These are phyloP conservation scores for Pteromalus puparum DNA, from an alignment of 1,140 invertebrate genomes.

Conservation along the genomic window DNA sequence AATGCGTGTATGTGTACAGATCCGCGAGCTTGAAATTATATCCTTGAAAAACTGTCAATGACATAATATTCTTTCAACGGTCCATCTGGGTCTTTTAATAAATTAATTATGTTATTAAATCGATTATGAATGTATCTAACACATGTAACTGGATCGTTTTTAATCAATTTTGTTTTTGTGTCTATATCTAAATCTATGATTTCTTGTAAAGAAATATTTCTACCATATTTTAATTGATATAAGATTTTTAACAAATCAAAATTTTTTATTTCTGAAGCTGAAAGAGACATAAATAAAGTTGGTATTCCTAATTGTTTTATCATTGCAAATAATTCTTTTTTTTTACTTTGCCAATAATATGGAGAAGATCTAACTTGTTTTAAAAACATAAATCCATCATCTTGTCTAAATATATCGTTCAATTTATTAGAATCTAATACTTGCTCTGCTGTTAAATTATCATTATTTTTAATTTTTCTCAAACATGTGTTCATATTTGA, in stretches of 20 bases:
- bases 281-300: conserved; percentile 33
- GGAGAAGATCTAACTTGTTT: conserved; percentile 11
- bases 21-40: conserved; percentile 51
- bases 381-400: conserved; percentile 15
- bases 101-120: conserved; percentile 40
- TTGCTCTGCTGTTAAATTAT: not conserved
- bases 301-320: conserved; percentile 16
- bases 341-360: conserved; percentile 19
- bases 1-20: conserved; percentile 30
- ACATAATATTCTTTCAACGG: conserved; percentile 37
- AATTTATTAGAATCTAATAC: not conserved
- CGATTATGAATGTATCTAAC: conserved; percentile 47
- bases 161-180: conserved; percentile 37
- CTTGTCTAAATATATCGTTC: not conserved
- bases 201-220: conserved; percentile 16
- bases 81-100: conserved; percentile 43
- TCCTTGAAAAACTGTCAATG: conserved; percentile 42
- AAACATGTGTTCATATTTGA: conserved; percentile 16
- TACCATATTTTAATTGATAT: conserved; percentile 30
- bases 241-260: conserved; percentile 35
- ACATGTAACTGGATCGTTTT: conserved; percentile 48
- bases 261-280: conserved; percentile 24
- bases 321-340: conserved; percentile 6
- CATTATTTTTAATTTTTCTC: conserved; percentile 10
- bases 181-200: conserved; percentile 21